A percentile compares a stretch with the other conserved stretches of the same genome.
These are phyloP conservation scores for Aepyceros melampus DNA, from an alignment of 2,113 vertebrate genomes.

Conservation along the genomic window DNA sequence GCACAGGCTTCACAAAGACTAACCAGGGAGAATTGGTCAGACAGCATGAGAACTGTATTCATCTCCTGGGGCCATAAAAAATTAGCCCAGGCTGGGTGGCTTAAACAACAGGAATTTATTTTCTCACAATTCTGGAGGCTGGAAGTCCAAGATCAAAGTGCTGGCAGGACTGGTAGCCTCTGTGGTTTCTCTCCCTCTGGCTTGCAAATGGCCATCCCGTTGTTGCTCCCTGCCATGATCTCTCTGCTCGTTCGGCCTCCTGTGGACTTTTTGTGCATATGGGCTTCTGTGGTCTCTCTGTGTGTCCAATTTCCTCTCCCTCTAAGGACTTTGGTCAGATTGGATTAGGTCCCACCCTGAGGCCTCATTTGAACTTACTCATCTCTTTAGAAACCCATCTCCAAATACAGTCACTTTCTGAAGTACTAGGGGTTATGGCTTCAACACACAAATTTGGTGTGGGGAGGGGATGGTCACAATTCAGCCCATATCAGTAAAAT, in stretches of 20 bases:
- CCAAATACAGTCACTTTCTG: neutral
- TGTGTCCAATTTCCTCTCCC: neutral
- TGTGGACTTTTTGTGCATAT: neutral
- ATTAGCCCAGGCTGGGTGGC: neutral
- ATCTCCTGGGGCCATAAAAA: neutral
- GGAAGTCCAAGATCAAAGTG: neutral
- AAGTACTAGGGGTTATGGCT: neutral
- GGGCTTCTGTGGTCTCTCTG: neutral
- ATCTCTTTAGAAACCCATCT: neutral
- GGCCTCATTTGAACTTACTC: neutral
- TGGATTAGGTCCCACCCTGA: neutral
- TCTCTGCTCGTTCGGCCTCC: neutral
- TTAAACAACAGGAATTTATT: neutral
- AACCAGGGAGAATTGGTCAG: neutral
- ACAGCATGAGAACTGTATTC: neutral
- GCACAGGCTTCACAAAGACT: neutral
- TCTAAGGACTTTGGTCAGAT: neutral
- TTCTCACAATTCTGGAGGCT: neutral
- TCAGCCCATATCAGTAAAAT: neutral
- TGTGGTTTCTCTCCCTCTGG: neutral
- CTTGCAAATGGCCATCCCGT: neutral
- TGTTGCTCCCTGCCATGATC: neutral
- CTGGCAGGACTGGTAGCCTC: neutral
- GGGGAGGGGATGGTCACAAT: neutral
- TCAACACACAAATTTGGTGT: neutral